phyloP scores from a whole-genome alignment of 1,140 invertebrate genomes.

The Magallana gigas region DNA sequence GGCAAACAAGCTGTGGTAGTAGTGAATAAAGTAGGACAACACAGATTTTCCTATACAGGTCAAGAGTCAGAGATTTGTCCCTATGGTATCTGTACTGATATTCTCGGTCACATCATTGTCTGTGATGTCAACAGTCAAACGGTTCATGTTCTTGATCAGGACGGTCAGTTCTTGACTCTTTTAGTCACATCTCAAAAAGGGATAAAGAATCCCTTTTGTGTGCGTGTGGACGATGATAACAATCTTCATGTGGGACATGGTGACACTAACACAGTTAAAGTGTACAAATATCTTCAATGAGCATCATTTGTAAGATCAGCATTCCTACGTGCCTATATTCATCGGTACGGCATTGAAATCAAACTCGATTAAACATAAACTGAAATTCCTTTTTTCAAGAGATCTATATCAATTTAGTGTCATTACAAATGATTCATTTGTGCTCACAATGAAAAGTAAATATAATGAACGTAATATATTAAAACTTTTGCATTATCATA shows the following conservation, averaged over 20 bases:
- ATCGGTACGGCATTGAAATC: no score
- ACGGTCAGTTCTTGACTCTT: neutral
- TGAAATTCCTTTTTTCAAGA: no score
- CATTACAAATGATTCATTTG: no score
- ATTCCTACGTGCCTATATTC: no score
- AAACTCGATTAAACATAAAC: no score
- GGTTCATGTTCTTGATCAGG: neutral
- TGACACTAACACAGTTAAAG: neutral
- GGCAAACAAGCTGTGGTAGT: neutral
- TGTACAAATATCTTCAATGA: neutral
- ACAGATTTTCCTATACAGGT: neutral
- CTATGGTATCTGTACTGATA: neutral
- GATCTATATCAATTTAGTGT: no score
- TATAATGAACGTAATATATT: no score
- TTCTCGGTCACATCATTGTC: neutral
- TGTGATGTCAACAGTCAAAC: neutral
- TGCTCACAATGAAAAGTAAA: no score
- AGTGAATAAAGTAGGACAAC: neutral
- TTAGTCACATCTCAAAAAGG: neutral
- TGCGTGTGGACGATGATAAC: neutral
- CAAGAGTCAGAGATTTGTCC: neutral
- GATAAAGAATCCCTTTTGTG: neutral
- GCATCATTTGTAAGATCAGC: no score
- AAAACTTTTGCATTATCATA: no score
- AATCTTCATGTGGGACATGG: neutral